Base-by-base conservation (phyloP, 2,113 vertebrate species). In the Cyprinodon tularosa region DNA sequence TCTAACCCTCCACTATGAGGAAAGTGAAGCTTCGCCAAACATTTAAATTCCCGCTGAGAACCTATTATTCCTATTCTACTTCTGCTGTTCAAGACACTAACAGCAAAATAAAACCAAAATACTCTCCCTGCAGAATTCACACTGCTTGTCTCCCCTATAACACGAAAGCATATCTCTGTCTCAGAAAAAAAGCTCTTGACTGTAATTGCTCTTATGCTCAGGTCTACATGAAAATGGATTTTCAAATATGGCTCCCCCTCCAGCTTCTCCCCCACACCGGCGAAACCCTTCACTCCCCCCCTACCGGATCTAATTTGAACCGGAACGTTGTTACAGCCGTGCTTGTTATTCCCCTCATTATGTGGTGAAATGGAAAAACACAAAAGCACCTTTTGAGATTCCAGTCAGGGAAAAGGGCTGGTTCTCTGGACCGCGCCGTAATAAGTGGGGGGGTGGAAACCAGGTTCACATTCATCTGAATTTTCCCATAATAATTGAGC, bases 261-360 rank as follows among this genome's bases (percentile, higher is more conserved):
- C 75, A 75, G 71, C 73, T n/a, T 45, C 57, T 15, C 68, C 63
- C 10, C 40, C 66, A 29, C 64, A 71, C 10, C 20, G 63, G 10
- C 15, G 11, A 42, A 42, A 3, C 57, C 73, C 77, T 48, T 67
- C 70, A 62, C 73, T 29, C 71, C 78, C 66, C 48, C 76, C 85
- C 85, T 50, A 63, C 84, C 71, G 59, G 40, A 89, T 88, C 80
- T 91, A 92, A 93, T 94, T 91, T 91, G 90, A 88, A 91, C 85
- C 81, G 87, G 84, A 91, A 90, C 83, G 77, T 89, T 74, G 87
- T 83, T 84, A 86, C 78, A 77, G 86, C 86, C 84, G 74, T 74
- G 91, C 90, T 89, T 89, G 88, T 91, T 92, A 93, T 92, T 90
- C 74, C 82, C 82, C 88, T 92, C 91, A 92, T 92, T 93, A 92